Percentiles rank a stretch among this genome's conserved stretches.
phyloP scores from a whole-genome alignment of 2,888 invertebrate genomes.

The Agriotes lineatus region DNA sequence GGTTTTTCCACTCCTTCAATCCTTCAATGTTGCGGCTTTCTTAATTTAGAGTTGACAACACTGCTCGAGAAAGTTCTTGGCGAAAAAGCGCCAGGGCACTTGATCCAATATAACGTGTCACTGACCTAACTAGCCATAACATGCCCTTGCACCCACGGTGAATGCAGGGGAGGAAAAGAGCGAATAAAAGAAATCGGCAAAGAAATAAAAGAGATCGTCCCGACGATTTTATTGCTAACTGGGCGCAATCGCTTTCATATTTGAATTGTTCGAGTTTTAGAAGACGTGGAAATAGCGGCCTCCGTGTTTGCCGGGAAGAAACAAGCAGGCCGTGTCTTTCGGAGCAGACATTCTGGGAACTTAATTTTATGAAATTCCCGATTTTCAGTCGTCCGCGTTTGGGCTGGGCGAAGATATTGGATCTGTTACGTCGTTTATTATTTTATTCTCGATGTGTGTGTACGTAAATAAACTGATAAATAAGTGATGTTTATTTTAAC shows the following conservation, averaged over 20 bases:
- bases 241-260: slow-evolving; percentile 21
- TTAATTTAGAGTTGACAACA: too few species aligned
- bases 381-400: too few species aligned
- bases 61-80: background rate
- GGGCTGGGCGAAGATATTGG: too few species aligned
- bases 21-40: too few species aligned
- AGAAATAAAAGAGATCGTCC: slow-evolving; percentile 34
- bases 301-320: background rate
- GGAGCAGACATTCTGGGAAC: too few species aligned
- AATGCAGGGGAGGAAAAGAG: slow-evolving; percentile 29
- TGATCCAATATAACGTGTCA: slow-evolving; percentile 29
- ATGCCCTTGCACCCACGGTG: slow-evolving; percentile 31
- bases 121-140: slow-evolving; percentile 34
- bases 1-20: too few species aligned
- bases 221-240: slow-evolving; percentile 38
- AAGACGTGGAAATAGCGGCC: background rate
- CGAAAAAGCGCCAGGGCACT: background rate
- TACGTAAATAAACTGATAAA: too few species aligned
- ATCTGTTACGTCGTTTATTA: too few species aligned
- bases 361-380: too few species aligned
- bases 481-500: too few species aligned
- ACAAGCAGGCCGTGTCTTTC: too few species aligned
- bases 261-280: slow-evolving; percentile 20
- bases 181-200: slow-evolving; percentile 30
- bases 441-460: too few species aligned